Evolutionary conservation across 2,113 vertebrate genomes (phyloP), one percentile per base, ranked within the genome.

Genomic region (Percopsis transmontana): DNA sequence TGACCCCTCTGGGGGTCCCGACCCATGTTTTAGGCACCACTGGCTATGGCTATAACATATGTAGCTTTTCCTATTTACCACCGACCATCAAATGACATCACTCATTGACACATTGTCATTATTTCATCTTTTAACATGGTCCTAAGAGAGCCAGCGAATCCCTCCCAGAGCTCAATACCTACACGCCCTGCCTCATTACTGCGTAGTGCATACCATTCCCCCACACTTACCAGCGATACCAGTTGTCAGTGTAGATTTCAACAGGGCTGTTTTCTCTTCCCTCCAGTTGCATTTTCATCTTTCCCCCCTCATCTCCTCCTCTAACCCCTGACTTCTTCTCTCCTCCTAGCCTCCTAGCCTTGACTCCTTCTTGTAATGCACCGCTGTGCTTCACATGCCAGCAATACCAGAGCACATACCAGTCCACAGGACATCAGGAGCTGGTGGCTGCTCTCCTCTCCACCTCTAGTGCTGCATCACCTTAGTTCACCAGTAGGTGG

Each of bases 401-500:
- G 68, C 16, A 48, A 69, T 69, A 64, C 47, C 58, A 58, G 58
- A 53, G 27, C 14, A 23, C 57, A 68, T 56, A 72, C 63, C 71
- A 73, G 65, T 60, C 41, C 39, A 18, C 73, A n/a, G 63, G 61
- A 59, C 55, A 48, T 65, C 63, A 41, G 19, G 33, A 41, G 56
- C 16, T 41, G 15, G n/a, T n/a, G n/a, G n/a, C n/a, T n/a, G n/a
- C n/a, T n/a, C n/a, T 50, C 15, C 16, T 14, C 12, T 2, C 13
- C n/a, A 16, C 38, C 16, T 8, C 8, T 18, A 69, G 20, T 14
- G 0, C 0, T 42, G 72, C 48, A 52, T 1, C 83, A 16, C 14
- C 60, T 39, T 55, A 55, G 6, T 1, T 38, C 1, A 58, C 57
- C 87, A 83, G 58, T 38, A 87, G 85, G 60, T 69, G 87, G 85